Evolutionary conservation across 2,797 vertebrate genomes (phyloP).

Genomic region (Notolabrus celidotus): DNA sequence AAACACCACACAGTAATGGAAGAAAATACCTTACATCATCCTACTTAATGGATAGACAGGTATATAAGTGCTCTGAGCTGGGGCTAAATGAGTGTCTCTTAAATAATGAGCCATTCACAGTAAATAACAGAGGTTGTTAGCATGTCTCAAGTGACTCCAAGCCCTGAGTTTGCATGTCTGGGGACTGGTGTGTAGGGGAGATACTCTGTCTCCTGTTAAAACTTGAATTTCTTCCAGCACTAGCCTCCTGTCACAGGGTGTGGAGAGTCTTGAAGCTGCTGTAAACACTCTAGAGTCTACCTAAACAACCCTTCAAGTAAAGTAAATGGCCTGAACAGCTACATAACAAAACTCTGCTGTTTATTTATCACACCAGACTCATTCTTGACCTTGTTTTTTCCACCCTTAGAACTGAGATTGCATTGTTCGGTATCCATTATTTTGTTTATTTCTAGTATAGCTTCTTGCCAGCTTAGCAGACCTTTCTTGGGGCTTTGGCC

Average conservation of each 20-base stretch:
- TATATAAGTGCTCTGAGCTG: slow-evolving; percentile 49
- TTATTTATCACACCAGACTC: slow-evolving; percentile 6
- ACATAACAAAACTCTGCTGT: slow-evolving; percentile 3
- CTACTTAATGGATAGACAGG: slow-evolving; percentile 45
- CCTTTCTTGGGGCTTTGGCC: slow-evolving; percentile 92
- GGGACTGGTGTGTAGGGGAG: slow-evolving; percentile 5
- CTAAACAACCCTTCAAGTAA: slow-evolving; percentile 50
- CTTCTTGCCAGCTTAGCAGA: slow-evolving; percentile 66
- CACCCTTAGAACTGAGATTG: background rate
- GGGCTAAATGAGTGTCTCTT: slow-evolving; percentile 38
- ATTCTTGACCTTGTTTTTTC: background rate
- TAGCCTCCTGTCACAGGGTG: slow-evolving; percentile 26
- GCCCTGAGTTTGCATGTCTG: slow-evolving; percentile 49
- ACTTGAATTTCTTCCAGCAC: slow-evolving; percentile 44
- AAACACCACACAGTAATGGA: slow-evolving; percentile 25
- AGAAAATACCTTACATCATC: slow-evolving; percentile 51
- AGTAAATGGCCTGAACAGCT: slow-evolving; percentile 10
- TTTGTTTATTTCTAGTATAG: background rate
- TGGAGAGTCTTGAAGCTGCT: slow-evolving; percentile 25
- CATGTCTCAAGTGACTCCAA: slow-evolving; percentile 42
- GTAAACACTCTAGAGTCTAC: slow-evolving; percentile 48
- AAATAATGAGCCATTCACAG: slow-evolving; percentile 32
- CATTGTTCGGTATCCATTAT: background rate
- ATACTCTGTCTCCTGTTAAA: slow-evolving; percentile 37
- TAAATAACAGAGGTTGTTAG: slow-evolving; percentile 46